These are phyloP conservation scores for Pseudomyrmex pallidus DNA, from an alignment of 1,140 invertebrate genomes.

Conservation along the genomic window DNA sequence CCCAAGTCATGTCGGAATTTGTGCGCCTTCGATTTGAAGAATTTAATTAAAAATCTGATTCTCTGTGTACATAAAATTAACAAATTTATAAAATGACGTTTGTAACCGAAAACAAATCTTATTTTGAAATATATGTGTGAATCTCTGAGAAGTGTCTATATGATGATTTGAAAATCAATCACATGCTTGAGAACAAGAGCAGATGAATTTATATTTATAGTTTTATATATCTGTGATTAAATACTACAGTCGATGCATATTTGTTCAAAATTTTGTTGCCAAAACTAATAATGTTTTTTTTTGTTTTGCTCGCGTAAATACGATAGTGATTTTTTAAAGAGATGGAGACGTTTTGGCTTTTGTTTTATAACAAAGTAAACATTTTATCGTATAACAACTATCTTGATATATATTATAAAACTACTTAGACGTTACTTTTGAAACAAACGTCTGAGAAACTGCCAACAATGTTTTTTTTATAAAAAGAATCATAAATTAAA, in stretches of 20 bases:
- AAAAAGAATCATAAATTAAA: no score
- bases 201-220: slow-evolving; percentile 24
- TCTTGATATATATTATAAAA: no score
- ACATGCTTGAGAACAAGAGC: neutral
- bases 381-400: no score
- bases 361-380: no score
- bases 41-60: slow-evolving; percentile 31
- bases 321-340: no score
- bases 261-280: no score
- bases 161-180: neutral
- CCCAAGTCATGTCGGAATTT: neutral
- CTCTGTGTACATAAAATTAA: neutral
- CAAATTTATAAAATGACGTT: neutral
- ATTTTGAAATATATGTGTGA: neutral
- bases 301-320: no score
- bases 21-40: neutral
- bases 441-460: no score
- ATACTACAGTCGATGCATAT: neutral
- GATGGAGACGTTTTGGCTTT: no score
- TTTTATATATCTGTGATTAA: slow-evolving; percentile 40
- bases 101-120: slow-evolving; percentile 1
- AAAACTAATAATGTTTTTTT: no score
- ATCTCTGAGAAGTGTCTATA: slow-evolving; percentile 2
- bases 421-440: no score
- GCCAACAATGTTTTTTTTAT: no score